These are phyloP conservation scores for Oncopodura yosiiana DNA, from an alignment of 1,140 invertebrate genomes.

Conservation along the genomic window DNA sequence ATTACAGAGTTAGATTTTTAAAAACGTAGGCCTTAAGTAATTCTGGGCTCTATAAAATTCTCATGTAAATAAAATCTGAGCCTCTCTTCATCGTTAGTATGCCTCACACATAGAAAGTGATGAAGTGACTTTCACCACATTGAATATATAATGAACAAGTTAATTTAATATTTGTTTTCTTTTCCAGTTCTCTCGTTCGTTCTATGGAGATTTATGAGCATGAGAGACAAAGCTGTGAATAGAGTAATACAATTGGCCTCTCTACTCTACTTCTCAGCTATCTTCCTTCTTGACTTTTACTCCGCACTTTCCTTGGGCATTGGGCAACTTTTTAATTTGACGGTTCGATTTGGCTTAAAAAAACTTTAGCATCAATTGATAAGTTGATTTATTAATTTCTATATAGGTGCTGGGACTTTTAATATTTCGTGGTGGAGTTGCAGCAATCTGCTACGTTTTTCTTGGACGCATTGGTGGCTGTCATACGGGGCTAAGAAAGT, in stretches of 20 bases:
- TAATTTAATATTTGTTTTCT: neutral
- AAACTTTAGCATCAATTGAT: neutral
- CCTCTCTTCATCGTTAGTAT: neutral
- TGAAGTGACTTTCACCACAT: neutral
- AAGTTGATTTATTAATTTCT: neutral
- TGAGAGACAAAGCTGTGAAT: constrained; percentile 30
- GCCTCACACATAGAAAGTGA: neutral
- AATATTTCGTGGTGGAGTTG: constrained; percentile 7
- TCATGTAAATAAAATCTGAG: neutral
- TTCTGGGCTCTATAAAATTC: neutral
- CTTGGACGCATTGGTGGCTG: constrained; percentile 21
- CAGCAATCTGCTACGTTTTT: constrained; percentile 19
- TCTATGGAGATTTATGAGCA: constrained; percentile 29
- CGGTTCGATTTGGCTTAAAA: constrained; percentile 7
- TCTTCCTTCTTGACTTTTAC: constrained; percentile 25
- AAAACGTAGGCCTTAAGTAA: too few relatives aligned
- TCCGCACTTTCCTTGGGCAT: constrained; percentile 8
- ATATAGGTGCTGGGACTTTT: constrained; percentile 13
- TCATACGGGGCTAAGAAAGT: constrained; percentile 31
- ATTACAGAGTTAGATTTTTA: too few relatives aligned
- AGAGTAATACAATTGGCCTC: constrained; percentile 21
- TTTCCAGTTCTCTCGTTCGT: constrained; percentile 25
- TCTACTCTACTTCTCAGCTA: constrained; percentile 16
- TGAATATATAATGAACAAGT: neutral
- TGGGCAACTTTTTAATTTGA: neutral